Evolutionary conservation across 2,888 invertebrate genomes (phyloP).

Genomic region (Pomacea canaliculata): DNA sequence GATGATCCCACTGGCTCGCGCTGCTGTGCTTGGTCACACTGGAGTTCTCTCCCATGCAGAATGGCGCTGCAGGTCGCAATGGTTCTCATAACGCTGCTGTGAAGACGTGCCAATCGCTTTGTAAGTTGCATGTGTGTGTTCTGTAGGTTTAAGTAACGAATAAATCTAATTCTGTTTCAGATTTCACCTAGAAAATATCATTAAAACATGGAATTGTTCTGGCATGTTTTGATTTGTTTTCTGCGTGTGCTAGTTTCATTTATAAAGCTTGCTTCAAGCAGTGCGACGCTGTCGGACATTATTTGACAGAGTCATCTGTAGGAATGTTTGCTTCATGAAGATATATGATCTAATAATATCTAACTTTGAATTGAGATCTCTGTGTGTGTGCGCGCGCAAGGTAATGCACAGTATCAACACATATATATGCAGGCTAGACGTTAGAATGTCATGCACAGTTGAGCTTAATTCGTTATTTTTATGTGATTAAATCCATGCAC

Average conservation of each 20-base stretch:
- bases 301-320: conserved; percentile 17
- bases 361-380: no score
- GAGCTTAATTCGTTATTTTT: no score
- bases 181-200: neutral
- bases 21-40: neutral
- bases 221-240: neutral
- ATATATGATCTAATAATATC: no score
- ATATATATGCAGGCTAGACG: no score
- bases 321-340: neutral
- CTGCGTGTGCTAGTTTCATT: neutral
- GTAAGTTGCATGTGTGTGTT: conserved; percentile 1
- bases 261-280: neutral
- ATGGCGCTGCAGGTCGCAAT: neutral
- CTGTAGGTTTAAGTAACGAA: neutral
- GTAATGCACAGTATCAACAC: no score
- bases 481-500: no score
- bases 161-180: neutral
- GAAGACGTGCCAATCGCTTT: neutral
- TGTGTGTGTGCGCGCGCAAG: no score
- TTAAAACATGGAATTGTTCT: neutral
- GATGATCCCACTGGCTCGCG: no score
- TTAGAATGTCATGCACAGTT: no score
- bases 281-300: neutral
- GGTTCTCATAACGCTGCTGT: conserved; percentile 11
- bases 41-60: neutral